Evolutionary conservation across 2,888 invertebrate genomes (phyloP).

Genomic region (Rhagium mordax): DNA sequence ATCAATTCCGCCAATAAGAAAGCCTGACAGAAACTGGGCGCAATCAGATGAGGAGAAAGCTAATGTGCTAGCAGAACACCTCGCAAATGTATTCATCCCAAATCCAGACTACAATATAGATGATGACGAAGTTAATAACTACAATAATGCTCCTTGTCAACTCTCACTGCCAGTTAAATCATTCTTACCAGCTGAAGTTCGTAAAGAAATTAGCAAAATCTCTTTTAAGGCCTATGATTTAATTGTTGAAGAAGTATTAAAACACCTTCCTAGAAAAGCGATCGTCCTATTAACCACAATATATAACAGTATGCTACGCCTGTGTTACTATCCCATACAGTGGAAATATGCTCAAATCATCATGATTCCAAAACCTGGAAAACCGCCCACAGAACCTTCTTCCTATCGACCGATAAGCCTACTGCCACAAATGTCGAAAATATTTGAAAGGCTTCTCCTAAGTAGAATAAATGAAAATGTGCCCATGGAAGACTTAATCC

Average conservation of each 20-base stretch:
- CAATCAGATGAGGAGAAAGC: slow-evolving; percentile 25
- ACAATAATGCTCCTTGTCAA: slow-evolving; percentile 4
- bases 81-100: neutral
- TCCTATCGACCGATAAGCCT: neutral
- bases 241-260: slow-evolving; percentile 8
- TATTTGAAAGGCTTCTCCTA: neutral
- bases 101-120: neutral
- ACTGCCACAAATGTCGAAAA: neutral
- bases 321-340: no score
- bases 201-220: neutral
- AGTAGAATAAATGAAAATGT: neutral
- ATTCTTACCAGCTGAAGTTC: slow-evolving; percentile 3
- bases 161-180: neutral
- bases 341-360: no score
- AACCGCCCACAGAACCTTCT: neutral
- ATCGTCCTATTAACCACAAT: no score
- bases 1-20: slow-evolving; percentile 26
- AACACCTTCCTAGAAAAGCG: no score
- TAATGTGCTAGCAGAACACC: slow-evolving; percentile 27
- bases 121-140: slow-evolving; percentile 5
- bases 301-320: neutral
- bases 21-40: slow-evolving; percentile 23
- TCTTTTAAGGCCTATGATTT: slow-evolving; percentile 1
- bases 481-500: neutral
- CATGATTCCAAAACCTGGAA: no score